Conservation (phyloP, 2,797 vertebrate genomes). For the Chloroceryle inda region DNA sequence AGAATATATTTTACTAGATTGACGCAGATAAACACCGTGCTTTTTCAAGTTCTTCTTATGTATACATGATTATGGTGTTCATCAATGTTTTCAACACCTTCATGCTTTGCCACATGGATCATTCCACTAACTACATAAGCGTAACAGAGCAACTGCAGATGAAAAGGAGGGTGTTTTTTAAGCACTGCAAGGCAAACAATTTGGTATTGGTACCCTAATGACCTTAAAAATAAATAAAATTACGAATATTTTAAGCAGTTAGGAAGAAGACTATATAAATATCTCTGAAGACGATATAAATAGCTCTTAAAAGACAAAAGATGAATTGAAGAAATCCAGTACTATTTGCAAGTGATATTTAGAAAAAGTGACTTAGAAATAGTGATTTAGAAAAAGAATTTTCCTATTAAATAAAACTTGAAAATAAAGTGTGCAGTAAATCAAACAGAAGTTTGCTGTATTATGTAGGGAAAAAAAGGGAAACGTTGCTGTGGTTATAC, state of each 20-base stretch:
- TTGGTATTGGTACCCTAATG: neutral
- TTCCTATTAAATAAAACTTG: neutral
- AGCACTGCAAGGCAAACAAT: neutral
- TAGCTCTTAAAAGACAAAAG: neutral
- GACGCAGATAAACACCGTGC: neutral
- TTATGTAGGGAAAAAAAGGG: neutral
- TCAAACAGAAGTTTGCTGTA: neutral
- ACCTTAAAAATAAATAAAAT: neutral
- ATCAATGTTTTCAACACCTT: neutral
- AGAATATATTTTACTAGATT: neutral
- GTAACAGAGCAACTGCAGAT: neutral
- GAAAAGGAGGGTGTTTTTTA: neutral
- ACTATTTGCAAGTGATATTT: neutral
- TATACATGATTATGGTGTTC: rapidly evolving
- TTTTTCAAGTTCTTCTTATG: neutral
- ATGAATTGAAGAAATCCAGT: neutral
- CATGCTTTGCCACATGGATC: neutral
- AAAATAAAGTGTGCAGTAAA: neutral
- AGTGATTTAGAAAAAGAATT: neutral
- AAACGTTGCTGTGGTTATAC: neutral
- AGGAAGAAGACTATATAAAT: neutral
- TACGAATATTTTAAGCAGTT: neutral
- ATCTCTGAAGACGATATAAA: neutral
- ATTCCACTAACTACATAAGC: neutral
- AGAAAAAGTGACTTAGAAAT: neutral